Evolutionary conservation across 2,113 vertebrate genomes (phyloP).

Genomic region (Rousettus leschenaultii): DNA sequence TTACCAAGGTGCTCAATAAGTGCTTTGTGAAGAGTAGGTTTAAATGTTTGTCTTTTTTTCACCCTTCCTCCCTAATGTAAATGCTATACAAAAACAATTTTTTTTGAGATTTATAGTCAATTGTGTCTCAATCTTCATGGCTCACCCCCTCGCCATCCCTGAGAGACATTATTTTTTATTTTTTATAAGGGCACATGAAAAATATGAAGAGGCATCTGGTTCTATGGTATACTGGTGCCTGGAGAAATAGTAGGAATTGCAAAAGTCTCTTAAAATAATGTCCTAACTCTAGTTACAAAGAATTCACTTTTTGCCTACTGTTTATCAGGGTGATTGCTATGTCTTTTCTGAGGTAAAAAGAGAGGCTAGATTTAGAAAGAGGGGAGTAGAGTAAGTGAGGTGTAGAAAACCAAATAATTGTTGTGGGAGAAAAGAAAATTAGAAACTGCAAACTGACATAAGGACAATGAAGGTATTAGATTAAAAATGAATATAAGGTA

Average conservation of each 20-base stretch:
- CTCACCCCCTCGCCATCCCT: background rate
- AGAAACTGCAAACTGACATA: conserved; percentile 32
- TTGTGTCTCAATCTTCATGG: background rate
- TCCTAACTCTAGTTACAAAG: background rate
- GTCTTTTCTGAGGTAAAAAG: conserved; percentile 28
- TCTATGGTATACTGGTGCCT: background rate
- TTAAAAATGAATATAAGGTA: conserved; percentile 56
- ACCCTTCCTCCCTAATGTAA: background rate
- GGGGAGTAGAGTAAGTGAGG: background rate
- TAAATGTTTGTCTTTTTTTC: background rate
- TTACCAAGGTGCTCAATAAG: background rate
- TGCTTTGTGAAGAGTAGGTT: background rate
- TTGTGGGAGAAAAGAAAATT: conserved; percentile 33
- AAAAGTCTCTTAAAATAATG: conserved; percentile 35
- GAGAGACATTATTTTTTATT: background rate
- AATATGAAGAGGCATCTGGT: background rate
- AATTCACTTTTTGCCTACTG: background rate
- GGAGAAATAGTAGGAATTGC: conserved; percentile 15
- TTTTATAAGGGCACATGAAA: background rate
- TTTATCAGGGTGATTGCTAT: conserved; percentile 23
- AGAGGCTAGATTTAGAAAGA: background rate
- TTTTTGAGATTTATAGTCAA: background rate
- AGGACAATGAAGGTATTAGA: conserved; percentile 36
- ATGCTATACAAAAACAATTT: conserved; percentile 20
- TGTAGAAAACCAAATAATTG: conserved; percentile 47